Conservation (phyloP, 2,888 invertebrate species). For the Lamproptera curius region DNA sequence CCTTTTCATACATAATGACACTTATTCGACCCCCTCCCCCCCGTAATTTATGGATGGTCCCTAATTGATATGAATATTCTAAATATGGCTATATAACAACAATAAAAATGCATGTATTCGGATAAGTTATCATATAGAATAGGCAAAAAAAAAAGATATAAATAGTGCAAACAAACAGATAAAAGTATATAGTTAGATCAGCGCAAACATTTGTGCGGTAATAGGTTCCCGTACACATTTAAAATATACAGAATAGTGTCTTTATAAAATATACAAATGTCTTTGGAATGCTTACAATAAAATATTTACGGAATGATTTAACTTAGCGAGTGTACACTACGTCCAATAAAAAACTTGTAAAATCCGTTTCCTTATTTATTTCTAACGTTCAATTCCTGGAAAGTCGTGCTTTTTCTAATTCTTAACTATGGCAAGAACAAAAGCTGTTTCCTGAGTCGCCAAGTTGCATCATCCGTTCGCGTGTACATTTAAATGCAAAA, state of each 20-base stretch:
- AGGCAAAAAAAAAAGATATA: too few species aligned
- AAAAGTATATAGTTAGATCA: background rate
- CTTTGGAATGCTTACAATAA: conserved; percentile 70
- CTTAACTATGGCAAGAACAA: conserved; percentile 20
- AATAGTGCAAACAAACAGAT: too few species aligned
- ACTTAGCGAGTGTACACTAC: conserved; percentile 12
- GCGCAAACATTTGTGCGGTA: background rate
- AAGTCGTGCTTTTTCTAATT: conserved; percentile 11
- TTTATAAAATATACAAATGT: conserved; percentile 43
- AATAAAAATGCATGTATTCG: too few species aligned
- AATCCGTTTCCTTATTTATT: background rate
- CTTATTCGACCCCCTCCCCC: too few species aligned
- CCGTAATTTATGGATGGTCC: too few species aligned
- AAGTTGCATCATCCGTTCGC: conserved; percentile 16
- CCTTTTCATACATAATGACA: too few species aligned
- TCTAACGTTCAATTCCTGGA: conserved; percentile 14
- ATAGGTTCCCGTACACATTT: conserved; percentile 15
- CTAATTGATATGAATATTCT: too few species aligned
- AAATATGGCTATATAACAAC: too few species aligned
- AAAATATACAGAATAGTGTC: conserved; percentile 42
- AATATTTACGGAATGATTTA: conserved; percentile 25
- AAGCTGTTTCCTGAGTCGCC: conserved; percentile 1
- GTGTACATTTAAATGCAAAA: conserved; percentile 15
- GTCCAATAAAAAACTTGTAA: background rate
- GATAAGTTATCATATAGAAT: too few species aligned